These are phyloP conservation scores for Sycophila sp. DNA, from an alignment of 1,140 invertebrate species.

Conservation along the genomic window DNA sequence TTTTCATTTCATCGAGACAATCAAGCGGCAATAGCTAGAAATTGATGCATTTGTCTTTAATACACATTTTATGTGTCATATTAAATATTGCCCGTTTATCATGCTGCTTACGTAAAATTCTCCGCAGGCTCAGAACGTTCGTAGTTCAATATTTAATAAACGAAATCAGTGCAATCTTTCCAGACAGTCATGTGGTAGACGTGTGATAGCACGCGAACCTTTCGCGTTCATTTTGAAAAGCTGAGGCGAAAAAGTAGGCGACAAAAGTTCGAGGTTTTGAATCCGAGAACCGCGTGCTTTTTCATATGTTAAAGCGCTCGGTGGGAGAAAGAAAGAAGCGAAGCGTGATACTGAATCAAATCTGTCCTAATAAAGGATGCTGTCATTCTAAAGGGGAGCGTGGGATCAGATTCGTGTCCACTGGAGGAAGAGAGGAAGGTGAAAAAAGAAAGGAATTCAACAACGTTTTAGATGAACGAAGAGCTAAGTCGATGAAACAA, in stretches of 20 bases:
- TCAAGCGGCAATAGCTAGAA: constrained; percentile 7
- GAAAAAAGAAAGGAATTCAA: background rate
- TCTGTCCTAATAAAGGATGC: constrained; percentile 52
- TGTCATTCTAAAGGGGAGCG: constrained; percentile 47
- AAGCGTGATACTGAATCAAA: constrained; percentile 55
- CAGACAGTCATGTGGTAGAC: too few relatives aligned
- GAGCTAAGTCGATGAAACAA: too few relatives aligned
- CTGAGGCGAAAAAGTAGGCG: constrained; percentile 27
- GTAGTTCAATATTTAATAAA: too few relatives aligned
- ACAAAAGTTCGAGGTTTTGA: constrained; percentile 45
- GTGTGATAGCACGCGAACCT: constrained; percentile 13
- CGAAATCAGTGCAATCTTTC: too few relatives aligned
- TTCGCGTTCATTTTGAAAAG: background rate
- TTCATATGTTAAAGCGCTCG: constrained; percentile 51
- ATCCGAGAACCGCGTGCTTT: constrained; percentile 33
- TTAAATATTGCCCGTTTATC: too few relatives aligned
- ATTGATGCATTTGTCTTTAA: constrained; percentile 15
- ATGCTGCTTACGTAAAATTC: too few relatives aligned
- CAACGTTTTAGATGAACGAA: background rate
- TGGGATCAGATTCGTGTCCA: constrained; percentile 45
- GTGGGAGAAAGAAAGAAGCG: constrained; percentile 23
- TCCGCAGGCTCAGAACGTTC: too few relatives aligned
- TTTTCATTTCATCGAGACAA: constrained; percentile 15
- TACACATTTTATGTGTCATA: background rate
- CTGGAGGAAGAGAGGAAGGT: background rate